A percentile compares a stretch with the other conserved stretches of the same genome.
Conservation (phyloP, 2,113 vertebrate genomes). For the Eublepharis macularius region DNA sequence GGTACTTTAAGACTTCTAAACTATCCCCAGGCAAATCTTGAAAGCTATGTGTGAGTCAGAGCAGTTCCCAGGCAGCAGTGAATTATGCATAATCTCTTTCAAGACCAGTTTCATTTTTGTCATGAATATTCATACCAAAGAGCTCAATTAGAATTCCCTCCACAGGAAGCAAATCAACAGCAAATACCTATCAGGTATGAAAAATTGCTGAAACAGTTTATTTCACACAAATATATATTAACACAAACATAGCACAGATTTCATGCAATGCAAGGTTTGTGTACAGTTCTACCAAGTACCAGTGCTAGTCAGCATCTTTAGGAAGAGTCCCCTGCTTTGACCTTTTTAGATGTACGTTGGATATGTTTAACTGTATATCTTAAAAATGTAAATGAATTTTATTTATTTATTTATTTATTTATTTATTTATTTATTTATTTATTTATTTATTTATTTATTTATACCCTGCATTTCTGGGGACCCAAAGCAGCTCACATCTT, state of each 20-base stretch:
- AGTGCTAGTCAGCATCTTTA: not conserved
- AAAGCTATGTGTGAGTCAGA: constrained; percentile 52
- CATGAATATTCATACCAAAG: constrained; percentile 68
- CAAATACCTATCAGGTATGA: constrained; percentile 14
- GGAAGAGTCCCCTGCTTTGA: not conserved
- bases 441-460: too few relatives aligned
- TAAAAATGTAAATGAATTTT: too few relatives aligned
- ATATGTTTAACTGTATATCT: not conserved
- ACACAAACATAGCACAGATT: not conserved
- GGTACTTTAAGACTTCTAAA: constrained; percentile 49
- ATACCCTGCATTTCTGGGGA: too few relatives aligned
- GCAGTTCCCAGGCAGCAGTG: constrained; percentile 48
- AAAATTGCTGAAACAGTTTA: not conserved
- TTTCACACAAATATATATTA: not conserved
- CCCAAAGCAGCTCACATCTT: too few relatives aligned
- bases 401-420: too few relatives aligned
- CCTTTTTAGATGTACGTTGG: not conserved
- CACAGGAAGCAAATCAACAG: not conserved
- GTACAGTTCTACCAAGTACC: not conserved
- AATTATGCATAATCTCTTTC: constrained; percentile 69
- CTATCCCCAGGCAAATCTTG: constrained; percentile 55
- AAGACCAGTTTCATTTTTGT: constrained; percentile 45
- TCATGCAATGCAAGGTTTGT: constrained; percentile 5
- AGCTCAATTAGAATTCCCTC: constrained; percentile 38
- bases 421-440: too few relatives aligned